These are phyloP conservation scores for Anastatus disparis DNA, from an alignment of 1,140 invertebrate species.

Conservation along the genomic window DNA sequence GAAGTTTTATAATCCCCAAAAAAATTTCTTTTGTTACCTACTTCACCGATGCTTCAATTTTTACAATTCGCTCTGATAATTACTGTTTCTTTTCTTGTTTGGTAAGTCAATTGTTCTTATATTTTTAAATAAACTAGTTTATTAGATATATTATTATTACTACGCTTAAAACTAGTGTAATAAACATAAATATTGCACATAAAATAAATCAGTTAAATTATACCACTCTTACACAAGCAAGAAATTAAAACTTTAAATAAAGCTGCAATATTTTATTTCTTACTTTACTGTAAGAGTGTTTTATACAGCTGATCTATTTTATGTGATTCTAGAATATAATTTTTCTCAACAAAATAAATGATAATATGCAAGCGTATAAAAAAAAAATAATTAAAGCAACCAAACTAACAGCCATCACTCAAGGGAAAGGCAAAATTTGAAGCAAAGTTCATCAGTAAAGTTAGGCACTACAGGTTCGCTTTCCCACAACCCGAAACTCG, in stretches of 20 bases:
- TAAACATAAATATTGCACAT: neutral
- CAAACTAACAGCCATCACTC: constrained; percentile 7
- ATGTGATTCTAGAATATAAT: neutral
- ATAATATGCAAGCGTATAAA: neutral
- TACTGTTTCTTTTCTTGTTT: neutral
- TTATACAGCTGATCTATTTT: neutral
- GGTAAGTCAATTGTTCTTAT: neutral
- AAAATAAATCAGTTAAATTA: neutral
- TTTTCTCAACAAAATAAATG: neutral
- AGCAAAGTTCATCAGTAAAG: constrained; percentile 6
- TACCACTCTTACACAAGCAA: too few relatives aligned
- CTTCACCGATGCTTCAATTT: constrained; percentile 9
- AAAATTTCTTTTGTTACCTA: constrained; percentile 14
- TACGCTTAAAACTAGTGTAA: too few relatives aligned
- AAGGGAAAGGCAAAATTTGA: constrained; percentile 27
- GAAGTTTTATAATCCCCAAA: constrained; percentile 16
- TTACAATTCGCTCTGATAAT: constrained; percentile 8
- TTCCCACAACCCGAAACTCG: neutral
- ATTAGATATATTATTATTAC: too few relatives aligned
- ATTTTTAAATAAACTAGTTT: constrained; percentile 9
- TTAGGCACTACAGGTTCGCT: neutral
- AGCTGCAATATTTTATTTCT: neutral
- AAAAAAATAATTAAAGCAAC: neutral
- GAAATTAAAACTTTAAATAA: neutral
- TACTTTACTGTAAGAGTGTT: neutral